Conservation (phyloP, 2,113 vertebrate genomes). For the Oncorhynchus nerka region DNA sequence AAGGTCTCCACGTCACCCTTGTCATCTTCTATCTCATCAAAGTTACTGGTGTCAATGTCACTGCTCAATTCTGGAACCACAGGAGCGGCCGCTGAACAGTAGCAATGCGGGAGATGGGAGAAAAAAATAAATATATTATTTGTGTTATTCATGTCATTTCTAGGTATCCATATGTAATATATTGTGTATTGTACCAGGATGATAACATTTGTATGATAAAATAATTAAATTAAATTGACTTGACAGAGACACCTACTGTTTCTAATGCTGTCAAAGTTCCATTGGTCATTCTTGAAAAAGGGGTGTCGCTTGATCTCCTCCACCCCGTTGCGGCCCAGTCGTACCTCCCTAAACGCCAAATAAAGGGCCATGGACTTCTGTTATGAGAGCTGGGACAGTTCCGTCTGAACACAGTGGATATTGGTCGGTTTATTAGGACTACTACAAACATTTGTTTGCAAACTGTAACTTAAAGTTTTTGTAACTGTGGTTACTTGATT, state of each 20-base stretch:
- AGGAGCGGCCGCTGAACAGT: conserved; percentile 85
- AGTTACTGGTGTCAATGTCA: conserved; percentile 98
- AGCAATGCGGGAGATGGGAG: neutral
- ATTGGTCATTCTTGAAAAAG: conserved; percentile 97
- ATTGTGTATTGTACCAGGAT: no score
- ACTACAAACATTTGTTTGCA: no score
- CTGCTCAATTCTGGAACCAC: conserved; percentile 97
- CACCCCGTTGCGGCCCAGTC: conserved; percentile 92
- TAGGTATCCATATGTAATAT: no score
- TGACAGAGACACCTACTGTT: conserved; percentile 82
- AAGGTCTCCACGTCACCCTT: conserved; percentile 97
- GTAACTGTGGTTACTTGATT: no score
- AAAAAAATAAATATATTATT: neutral
- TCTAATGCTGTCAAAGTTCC: conserved; percentile 96
- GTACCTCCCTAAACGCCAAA: conserved; percentile 86
- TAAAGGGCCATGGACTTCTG: conserved; percentile 1
- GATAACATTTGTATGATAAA: no score
- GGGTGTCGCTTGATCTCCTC: conserved; percentile 95
- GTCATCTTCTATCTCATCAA: conserved; percentile 97
- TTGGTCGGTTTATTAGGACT: no score
- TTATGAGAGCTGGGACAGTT: conserved; percentile 2
- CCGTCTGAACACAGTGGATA: no score
- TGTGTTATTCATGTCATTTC: no score
- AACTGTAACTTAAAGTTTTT: no score
- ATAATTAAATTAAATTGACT: no score